Evolutionary conservation across 2,888 invertebrate species (phyloP).

Genomic region (Agriopis leucophaearia): DNA sequence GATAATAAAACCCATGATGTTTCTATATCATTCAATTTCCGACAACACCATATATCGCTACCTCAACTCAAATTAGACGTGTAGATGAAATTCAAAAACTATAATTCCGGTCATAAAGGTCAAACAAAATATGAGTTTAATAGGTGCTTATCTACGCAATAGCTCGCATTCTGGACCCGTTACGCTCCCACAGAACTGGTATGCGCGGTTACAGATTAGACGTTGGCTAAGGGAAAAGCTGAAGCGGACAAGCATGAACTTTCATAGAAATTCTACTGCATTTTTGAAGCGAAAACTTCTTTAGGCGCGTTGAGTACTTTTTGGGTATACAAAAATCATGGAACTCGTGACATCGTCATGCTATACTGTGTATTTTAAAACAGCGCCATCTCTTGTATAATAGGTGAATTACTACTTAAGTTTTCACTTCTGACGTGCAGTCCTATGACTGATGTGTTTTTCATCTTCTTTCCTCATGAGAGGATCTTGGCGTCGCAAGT

Average conservation of each 20-base stretch:
- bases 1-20: constrained; percentile 16
- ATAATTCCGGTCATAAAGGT: constrained; percentile 39
- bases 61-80: constrained; percentile 31
- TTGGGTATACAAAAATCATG: no score
- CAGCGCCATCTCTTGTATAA: no score
- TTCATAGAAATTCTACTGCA: not conserved
- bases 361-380: no score
- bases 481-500: no score
- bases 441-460: no score
- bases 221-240: constrained; percentile 14
- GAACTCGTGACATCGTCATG: no score
- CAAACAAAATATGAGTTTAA: constrained; percentile 43
- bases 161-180: constrained; percentile 44
- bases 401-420: no score
- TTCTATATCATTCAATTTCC: constrained; percentile 23
- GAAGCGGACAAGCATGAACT: constrained; percentile 8
- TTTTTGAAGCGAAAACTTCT: not conserved
- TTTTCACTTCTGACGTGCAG: no score
- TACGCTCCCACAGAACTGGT: constrained; percentile 52
- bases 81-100: constrained; percentile 39
- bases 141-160: constrained; percentile 42
- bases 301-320: no score
- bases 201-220: constrained; percentile 38
- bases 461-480: no score
- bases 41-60: constrained; percentile 32